These are phyloP conservation scores for Phalera bucephala DNA, from an alignment of 2,888 invertebrate genomes.

Conservation along the genomic window DNA sequence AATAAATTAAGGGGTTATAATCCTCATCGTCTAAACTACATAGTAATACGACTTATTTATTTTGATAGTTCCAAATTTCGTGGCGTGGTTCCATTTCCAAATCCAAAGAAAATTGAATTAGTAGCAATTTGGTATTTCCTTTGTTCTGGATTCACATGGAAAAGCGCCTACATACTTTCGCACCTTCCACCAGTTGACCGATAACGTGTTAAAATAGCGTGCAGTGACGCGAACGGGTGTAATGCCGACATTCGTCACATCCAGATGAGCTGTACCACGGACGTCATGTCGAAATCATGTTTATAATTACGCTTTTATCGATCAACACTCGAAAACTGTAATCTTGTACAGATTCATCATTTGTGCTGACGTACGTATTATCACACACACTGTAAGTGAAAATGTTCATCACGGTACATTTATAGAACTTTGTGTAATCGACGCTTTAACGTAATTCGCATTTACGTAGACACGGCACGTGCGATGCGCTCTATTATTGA, in stretches of 20 bases:
- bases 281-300: constrained; percentile 56
- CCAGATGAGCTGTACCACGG: constrained; percentile 30
- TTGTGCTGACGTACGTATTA: constrained; percentile 55
- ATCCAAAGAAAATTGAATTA: constrained; percentile 2
- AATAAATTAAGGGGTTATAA: no score
- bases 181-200: constrained; percentile 41
- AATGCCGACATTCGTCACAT: constrained; percentile 43
- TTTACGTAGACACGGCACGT: constrained; percentile 47
- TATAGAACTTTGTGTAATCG: constrained; percentile 63
- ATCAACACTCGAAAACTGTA: constrained; percentile 60
- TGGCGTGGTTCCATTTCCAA: background rate
- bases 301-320: constrained; percentile 62
- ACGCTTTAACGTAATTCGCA: constrained; percentile 48
- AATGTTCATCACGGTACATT: constrained; percentile 60
- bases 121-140: constrained; percentile 2
- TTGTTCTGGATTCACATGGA: background rate
- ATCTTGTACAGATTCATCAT: constrained; percentile 63
- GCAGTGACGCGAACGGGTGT: constrained; percentile 49
- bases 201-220: constrained; percentile 51
- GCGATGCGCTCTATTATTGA: constrained; percentile 23
- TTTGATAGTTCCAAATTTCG: background rate
- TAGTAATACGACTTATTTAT: no score
- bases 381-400: constrained; percentile 45
- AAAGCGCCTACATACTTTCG: constrained; percentile 18
- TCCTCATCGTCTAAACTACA: no score